Evolutionary conservation across 1,140 invertebrate genomes (phyloP).

Genomic region (Brachionus sp.): DNA sequence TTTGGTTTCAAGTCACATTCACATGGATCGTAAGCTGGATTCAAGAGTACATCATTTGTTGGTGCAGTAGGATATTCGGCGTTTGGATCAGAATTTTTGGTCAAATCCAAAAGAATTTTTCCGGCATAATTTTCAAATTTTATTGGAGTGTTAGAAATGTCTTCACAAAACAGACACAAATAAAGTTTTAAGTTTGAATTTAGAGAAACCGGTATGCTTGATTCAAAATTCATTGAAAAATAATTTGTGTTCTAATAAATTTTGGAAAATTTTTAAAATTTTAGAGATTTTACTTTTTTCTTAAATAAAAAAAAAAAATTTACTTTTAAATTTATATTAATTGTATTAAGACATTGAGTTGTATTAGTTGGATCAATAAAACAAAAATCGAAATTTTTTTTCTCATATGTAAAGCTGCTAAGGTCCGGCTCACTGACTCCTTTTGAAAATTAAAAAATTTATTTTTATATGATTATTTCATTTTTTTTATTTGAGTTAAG

Average conservation of each 20-base stretch:
- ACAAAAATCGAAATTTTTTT: background rate
- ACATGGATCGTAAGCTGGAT: conserved; percentile 40
- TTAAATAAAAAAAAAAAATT: background rate
- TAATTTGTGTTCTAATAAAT: background rate
- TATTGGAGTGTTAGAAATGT: background rate
- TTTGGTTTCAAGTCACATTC: background rate
- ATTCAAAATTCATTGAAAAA: background rate
- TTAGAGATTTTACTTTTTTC: conserved; percentile 1
- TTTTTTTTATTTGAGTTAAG: too few species aligned
- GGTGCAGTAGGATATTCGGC: background rate
- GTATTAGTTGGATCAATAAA: background rate
- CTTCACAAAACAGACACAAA: conserved; percentile 18
- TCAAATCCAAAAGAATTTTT: background rate
- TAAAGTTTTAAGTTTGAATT: background rate
- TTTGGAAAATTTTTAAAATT: background rate
- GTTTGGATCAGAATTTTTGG: conserved; percentile 2
- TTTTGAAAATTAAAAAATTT: background rate
- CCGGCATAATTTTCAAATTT: background rate
- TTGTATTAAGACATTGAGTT: background rate
- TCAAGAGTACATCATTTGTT: background rate
- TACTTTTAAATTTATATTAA: conserved; percentile 2
- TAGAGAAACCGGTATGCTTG: background rate
- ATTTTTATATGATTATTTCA: background rate
- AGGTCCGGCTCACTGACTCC: background rate
- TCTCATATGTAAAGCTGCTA: background rate